Percentiles rank a stretch among this genome's conserved stretches.
These are phyloP conservation scores for Lanius collurio DNA, from an alignment of 2,113 vertebrate species.

Conservation along the genomic window DNA sequence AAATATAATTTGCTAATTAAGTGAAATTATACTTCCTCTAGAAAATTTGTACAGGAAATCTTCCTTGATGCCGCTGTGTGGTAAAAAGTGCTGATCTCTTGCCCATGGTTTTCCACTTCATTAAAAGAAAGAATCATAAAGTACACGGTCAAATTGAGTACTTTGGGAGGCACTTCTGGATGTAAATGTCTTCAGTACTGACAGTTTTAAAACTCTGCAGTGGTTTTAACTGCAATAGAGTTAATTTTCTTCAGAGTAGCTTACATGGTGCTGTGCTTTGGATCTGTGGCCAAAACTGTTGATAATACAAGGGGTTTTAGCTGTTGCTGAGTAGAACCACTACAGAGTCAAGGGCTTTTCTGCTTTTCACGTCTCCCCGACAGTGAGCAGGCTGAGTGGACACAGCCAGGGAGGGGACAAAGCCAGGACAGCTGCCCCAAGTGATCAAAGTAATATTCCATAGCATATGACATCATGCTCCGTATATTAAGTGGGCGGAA, in stretches of 20 bases:
- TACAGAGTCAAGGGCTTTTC: not conserved
- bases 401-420: not conserved
- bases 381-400: fast-evolving
- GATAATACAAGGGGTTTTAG: not conserved
- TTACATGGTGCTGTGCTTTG: not conserved
- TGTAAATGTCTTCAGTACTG: not conserved
- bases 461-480: not conserved
- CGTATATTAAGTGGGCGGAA: not conserved
- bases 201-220: not conserved
- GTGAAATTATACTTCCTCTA: not conserved
- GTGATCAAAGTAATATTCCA: not conserved
- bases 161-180: not conserved
- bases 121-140: not conserved
- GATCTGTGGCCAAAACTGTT: not conserved
- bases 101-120: not conserved
- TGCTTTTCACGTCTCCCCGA: fast-evolving
- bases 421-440: not conserved
- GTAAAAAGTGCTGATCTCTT: not conserved
- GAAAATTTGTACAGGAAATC: not conserved
- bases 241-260: not conserved
- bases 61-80: not conserved
- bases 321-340: not conserved
- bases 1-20: not conserved
- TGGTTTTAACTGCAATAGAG: not conserved
- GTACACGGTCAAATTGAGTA: not conserved